Conservation (phyloP, 2,113 vertebrate species). For the Sapayoa aenigma region DNA sequence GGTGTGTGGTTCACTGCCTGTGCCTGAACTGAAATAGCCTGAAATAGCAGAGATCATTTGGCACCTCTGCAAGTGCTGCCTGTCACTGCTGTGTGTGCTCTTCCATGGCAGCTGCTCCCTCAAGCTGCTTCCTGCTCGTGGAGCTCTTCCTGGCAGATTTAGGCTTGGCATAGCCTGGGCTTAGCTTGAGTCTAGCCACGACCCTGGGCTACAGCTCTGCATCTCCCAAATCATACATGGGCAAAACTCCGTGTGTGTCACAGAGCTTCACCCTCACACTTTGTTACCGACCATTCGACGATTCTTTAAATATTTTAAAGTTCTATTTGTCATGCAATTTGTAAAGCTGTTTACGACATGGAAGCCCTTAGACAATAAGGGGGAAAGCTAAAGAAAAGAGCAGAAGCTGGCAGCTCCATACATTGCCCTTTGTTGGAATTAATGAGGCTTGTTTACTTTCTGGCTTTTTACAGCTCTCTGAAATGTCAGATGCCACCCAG, state of each 20-base stretch:
- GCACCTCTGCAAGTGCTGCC: background rate
- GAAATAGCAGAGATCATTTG: background rate
- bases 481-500: conserved; percentile 56
- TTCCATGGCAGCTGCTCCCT: background rate
- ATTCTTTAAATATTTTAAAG: background rate
- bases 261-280: background rate
- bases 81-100: background rate
- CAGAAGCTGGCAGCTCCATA: background rate
- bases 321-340: conserved; percentile 37
- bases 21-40: background rate
- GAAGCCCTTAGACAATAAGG: conserved; percentile 6
- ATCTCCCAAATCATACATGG: background rate
- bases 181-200: background rate
- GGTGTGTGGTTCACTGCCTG: background rate
- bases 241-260: background rate
- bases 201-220: background rate
- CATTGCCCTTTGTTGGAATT: conserved; percentile 52
- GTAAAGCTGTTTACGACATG: conserved; percentile 15
- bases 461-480: background rate
- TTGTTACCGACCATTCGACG: background rate
- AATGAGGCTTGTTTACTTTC: conserved; percentile 27
- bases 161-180: background rate
- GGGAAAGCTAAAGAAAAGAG: background rate
- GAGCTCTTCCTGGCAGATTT: background rate
- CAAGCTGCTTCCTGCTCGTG: background rate